Evolutionary conservation across 2,888 invertebrate species (phyloP).

Genomic region (Oscheius sp.): DNA sequence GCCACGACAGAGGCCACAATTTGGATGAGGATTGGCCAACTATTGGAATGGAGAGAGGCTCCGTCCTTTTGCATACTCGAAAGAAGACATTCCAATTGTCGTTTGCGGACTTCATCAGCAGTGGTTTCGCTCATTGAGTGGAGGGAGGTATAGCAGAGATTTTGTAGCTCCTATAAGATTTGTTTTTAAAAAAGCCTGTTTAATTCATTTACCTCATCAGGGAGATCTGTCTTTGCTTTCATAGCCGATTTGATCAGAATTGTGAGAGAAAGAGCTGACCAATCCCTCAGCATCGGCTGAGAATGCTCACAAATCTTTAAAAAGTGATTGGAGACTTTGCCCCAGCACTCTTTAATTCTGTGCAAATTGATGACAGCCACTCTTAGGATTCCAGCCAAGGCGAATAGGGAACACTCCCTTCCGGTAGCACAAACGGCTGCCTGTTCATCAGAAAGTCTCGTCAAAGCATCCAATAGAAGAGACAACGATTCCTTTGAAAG

Average conservation of each 20-base stretch:
- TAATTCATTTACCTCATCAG: constrained; percentile 34
- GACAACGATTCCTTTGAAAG: neutral
- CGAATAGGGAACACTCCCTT: constrained; percentile 42
- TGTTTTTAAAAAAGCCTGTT: neutral
- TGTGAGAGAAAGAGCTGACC: constrained; percentile 96
- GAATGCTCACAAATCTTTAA: constrained; percentile 63
- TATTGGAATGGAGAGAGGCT: constrained; percentile 84
- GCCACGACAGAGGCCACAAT: constrained; percentile 88
- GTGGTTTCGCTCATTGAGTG: constrained; percentile 88
- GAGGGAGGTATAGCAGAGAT: constrained; percentile 82
- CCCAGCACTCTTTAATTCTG: constrained; percentile 39
- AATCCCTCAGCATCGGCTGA: constrained; percentile 81
- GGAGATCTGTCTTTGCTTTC: constrained; percentile 49
- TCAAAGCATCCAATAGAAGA: constrained; percentile 15
- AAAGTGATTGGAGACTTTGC: constrained; percentile 41
- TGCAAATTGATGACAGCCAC: constrained; percentile 26
- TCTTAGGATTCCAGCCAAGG: constrained; percentile 42
- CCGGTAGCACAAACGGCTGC: constrained; percentile 47
- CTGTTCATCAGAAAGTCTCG: constrained; percentile 48
- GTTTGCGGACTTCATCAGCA: constrained; percentile 90
- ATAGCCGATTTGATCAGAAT: constrained; percentile 90
- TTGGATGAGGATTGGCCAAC: constrained; percentile 92
- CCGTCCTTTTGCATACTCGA: constrained; percentile 91
- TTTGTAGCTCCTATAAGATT: constrained; percentile 80
- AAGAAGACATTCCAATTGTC: constrained; percentile 91